Conservation (phyloP, 1,140 invertebrate genomes). For the Bombus turneri region DNA sequence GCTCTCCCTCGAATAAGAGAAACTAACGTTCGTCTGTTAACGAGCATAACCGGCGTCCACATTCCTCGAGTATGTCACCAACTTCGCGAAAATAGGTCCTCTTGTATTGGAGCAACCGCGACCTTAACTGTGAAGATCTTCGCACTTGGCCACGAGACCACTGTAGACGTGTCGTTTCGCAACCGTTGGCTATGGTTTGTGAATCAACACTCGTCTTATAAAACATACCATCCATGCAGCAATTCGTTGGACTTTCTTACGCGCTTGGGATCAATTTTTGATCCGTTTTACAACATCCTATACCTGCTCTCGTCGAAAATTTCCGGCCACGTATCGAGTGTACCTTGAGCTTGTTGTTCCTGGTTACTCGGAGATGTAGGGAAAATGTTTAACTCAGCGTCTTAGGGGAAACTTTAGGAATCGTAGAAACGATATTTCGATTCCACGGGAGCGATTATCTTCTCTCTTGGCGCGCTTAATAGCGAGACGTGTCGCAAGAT, state of each 20-base stretch:
- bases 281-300: not conserved
- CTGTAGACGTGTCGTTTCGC: not conserved
- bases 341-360: not conserved
- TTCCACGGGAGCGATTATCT: not conserved
- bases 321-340: no score
- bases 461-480: not conserved
- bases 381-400: not conserved
- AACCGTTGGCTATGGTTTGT: no score
- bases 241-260: not conserved
- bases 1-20: slow-evolving; percentile 18
- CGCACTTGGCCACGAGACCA: slow-evolving; percentile 26
- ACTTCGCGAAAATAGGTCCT: not conserved
- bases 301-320: not conserved
- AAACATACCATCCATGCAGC: not conserved
- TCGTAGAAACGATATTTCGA: not conserved
- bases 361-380: not conserved
- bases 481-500: slow-evolving; percentile 13
- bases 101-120: not conserved
- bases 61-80: slow-evolving; percentile 3
- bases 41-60: not conserved
- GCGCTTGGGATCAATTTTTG: not conserved
- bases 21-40: slow-evolving; percentile 18
- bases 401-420: not conserved
- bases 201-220: not conserved
- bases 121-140: slow-evolving; percentile 28